Evolutionary conservation across 2,113 vertebrate species (phyloP), one percentile per base, ranked within the genome.

Genomic region (Callospermophilus lateralis): DNA sequence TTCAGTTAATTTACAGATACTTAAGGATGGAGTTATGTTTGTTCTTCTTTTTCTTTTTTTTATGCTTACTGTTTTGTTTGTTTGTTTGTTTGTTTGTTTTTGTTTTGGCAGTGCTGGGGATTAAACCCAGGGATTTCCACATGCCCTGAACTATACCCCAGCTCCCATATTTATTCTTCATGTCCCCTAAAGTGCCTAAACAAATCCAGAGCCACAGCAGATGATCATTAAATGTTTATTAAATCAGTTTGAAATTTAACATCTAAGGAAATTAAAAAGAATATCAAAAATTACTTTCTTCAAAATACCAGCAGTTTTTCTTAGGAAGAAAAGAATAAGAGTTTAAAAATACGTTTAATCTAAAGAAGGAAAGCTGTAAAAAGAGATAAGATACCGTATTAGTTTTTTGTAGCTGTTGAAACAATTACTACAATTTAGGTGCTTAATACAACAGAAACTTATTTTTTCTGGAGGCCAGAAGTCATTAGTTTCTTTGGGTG

Each of bases 241-340:
- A 81, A 84, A 45, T 45, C 42, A 45, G 53, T 12, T 81, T 81
- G 24, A 83, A 90, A 83, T 9, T 8, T 13, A 55, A 42, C 42
- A 70, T 63, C 39, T 93, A 93, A 93, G n/a, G 90, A 85, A 86
- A 16, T 34, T 53, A 26, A 90, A 90, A 90, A 89, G 55, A 39
- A 87, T 58, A 86, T 26, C 17, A 72, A 58, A 79, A 45, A 3
- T 81, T 68, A 26, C 68, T 90, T 83, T 81, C 81, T 86, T 58
- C 87, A 83, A 72, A 77, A 79, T 32, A 81, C 26, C n/a, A 13
- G 51, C 6, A 83, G 26, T 67, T 84, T 61, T 17, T 81, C 61
- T 81, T 58, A 67, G 28, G 34, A 91, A 84, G 67, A 83, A 94
- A 83, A 89, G 30, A 78, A 79, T 78, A 22, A 63, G 74, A 80